These are phyloP conservation scores for Drosophila flavopinicola DNA, from an alignment of 2,888 invertebrate species.

Conservation along the genomic window DNA sequence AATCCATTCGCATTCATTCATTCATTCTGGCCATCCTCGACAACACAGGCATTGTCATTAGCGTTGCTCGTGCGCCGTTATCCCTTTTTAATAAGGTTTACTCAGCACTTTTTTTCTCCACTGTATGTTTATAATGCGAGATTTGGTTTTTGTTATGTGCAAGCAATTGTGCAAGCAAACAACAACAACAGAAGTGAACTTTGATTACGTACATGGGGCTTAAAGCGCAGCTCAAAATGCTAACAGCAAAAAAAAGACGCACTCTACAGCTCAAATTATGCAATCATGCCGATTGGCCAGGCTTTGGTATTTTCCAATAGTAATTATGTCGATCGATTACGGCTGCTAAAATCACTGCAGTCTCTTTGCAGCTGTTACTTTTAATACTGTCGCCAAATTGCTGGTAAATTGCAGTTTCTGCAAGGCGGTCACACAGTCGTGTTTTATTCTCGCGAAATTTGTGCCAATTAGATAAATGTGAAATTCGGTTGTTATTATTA, in stretches of 20 bases:
- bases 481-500: no score
- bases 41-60: conserved; percentile 75
- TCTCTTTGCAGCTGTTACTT: no score
- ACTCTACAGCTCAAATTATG: conserved; percentile 1
- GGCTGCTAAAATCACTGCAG: no score
- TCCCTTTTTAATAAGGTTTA: conserved; percentile 80
- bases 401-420: no score
- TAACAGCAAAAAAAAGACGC: background rate
- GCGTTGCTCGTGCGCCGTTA: conserved; percentile 72
- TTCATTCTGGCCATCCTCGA: conserved; percentile 39
- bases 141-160: conserved; percentile 63
- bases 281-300: conserved; percentile 3
- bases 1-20: conserved; percentile 6
- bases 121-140: conserved; percentile 70
- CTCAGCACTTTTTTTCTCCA: conserved; percentile 69
- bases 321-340: conserved; percentile 3
- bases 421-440: no score
- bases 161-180: conserved; percentile 55
- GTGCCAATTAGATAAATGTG: no score
- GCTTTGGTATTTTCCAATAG: conserved; percentile 5
- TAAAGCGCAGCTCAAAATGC: conserved; percentile 13
- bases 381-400: no score
- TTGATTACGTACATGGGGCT: conserved; percentile 34
- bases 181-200: conserved; percentile 27
- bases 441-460: no score